phyloP scores from a whole-genome alignment of 2,888 invertebrate genomes.

The Gnatocerus cornutus region DNA sequence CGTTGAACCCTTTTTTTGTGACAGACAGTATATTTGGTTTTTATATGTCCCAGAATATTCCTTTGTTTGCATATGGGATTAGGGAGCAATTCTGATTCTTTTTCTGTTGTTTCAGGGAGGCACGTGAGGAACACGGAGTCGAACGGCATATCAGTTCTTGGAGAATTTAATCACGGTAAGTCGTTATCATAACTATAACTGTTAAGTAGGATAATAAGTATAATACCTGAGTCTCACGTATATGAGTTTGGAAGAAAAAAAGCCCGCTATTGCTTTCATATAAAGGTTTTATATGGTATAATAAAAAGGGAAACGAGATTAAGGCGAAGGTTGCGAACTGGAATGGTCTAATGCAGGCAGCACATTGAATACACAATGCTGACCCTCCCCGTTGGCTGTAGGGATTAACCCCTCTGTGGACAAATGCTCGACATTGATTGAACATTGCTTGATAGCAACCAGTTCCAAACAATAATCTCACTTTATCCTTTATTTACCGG shows the following conservation, averaged over 20 bases:
- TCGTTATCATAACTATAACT: conserved; percentile 64
- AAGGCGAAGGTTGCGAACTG: conserved; percentile 68
- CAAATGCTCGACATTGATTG: conserved; percentile 58
- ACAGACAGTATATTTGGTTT: conserved; percentile 1
- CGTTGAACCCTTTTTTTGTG: conserved; percentile 11
- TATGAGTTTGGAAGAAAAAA: conserved; percentile 56
- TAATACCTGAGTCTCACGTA: conserved; percentile 54
- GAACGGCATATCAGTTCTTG: conserved; percentile 69
- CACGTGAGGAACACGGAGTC: conserved; percentile 69
- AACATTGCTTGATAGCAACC: conserved; percentile 56
- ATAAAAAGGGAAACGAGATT: conserved; percentile 70
- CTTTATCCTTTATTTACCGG: conserved; percentile 57
- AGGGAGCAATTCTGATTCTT: conserved; percentile 47
- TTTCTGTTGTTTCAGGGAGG: conserved; percentile 67
- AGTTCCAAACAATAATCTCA: conserved; percentile 57
- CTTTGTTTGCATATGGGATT: conserved; percentile 14
- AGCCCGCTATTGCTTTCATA: conserved; percentile 65
- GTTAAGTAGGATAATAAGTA: conserved; percentile 48
- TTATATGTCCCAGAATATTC: conserved; percentile 15
- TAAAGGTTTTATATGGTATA: conserved; percentile 69
- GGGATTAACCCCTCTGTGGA: conserved; percentile 51
- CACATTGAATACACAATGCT: conserved; percentile 70
- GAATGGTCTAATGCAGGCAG: conserved; percentile 66
- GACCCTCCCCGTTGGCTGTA: conserved; percentile 57
- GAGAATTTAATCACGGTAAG: conserved; percentile 71